These are phyloP conservation scores for Ceyx cyanopectus DNA, from an alignment of 2,113 vertebrate species.

Conservation along the genomic window DNA sequence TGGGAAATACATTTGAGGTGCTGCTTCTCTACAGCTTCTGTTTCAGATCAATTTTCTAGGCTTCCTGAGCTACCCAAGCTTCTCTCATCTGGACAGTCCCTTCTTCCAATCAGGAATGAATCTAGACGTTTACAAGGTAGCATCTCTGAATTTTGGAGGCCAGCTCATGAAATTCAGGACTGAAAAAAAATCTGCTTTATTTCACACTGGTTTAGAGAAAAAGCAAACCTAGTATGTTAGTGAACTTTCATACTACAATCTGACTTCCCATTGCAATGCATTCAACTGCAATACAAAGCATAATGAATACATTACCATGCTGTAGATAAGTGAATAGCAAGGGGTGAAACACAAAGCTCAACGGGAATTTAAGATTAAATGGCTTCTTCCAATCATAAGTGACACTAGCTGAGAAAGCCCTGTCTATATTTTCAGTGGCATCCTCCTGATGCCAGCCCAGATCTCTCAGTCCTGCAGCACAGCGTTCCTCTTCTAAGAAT, in stretches of 20 bases:
- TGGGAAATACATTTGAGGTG: conserved; percentile 17
- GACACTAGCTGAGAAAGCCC: background rate
- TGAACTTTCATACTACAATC: background rate
- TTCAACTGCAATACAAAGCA: background rate
- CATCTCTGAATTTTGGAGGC: background rate
- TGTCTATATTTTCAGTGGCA: background rate
- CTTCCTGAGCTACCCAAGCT: background rate
- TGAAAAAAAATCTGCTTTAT: background rate
- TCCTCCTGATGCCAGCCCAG: background rate
- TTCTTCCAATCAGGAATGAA: background rate
- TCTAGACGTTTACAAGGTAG: background rate
- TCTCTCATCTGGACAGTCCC: background rate
- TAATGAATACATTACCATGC: background rate
- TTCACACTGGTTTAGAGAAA: background rate
- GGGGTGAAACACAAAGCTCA: background rate
- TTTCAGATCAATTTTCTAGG: background rate
- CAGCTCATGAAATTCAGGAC: background rate
- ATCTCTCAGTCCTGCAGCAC: background rate
- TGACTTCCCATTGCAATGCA: background rate
- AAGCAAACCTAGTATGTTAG: background rate
- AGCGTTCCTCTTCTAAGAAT: background rate
- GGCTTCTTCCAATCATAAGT: background rate
- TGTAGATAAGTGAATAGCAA: background rate
- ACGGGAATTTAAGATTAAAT: background rate
- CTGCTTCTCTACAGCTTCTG: background rate